Evolutionary conservation across 2,888 invertebrate species (phyloP).

Genomic region (Eristalis tenax): DNA sequence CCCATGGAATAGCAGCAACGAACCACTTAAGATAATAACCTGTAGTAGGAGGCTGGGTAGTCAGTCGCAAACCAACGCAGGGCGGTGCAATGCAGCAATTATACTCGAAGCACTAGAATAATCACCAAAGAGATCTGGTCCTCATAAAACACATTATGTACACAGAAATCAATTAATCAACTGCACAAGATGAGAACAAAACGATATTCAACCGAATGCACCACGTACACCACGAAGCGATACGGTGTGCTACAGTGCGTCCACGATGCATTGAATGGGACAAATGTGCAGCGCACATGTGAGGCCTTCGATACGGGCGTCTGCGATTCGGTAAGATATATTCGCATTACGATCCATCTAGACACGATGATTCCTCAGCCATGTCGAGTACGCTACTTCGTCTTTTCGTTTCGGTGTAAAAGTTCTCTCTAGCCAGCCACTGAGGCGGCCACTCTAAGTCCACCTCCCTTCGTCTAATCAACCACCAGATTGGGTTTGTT

Average conservation of each 20-base stretch:
- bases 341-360: conserved; percentile 36
- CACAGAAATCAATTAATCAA: conserved; percentile 66
- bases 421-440: conserved; percentile 34
- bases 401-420: conserved; percentile 31
- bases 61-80: conserved; percentile 5
- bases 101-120: conserved; percentile 35
- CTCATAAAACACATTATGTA: conserved; percentile 40
- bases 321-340: conserved; percentile 45
- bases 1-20: conserved; percentile 29
- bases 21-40: conserved; percentile 72
- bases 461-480: background rate
- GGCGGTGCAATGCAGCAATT: conserved; percentile 41
- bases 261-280: background rate
- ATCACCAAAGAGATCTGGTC: conserved; percentile 9
- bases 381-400: conserved; percentile 27
- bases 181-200: conserved; percentile 39
- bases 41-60: conserved; percentile 29
- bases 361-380: conserved; percentile 61
- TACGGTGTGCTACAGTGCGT: background rate
- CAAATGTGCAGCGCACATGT: conserved; percentile 21
- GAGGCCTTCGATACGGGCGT: conserved; percentile 35
- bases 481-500: background rate
- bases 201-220: background rate
- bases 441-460: conserved; percentile 32
- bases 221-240: background rate